Evolutionary conservation across 2,797 vertebrate genomes (phyloP), one percentile per base, ranked within the genome.

Genomic region (Enteromius argenteus): DNA sequence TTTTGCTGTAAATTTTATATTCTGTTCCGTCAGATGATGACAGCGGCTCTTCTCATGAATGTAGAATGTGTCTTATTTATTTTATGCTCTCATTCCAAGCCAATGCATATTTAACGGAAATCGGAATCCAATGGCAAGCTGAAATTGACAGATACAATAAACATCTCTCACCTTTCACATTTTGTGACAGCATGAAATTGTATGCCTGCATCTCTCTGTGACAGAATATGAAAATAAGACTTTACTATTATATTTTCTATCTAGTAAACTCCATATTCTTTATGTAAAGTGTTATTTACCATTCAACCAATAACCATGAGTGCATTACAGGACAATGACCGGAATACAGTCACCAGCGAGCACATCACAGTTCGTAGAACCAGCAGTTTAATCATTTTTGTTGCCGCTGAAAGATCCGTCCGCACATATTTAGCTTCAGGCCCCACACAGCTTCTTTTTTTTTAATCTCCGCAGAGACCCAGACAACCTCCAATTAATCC

Each of bases 81-180:
- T 80, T 75, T 76, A 83, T 68, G 53, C 56, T 72, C 58, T 73
- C 62, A 51, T 80, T 84, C 79, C 39, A 13, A 84, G 46, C 32
- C 71, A 86, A 44, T 82, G 77, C 75, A 79, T 86, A 84, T 80
- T 84, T 86, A 77, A 72, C 30, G 56, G 71, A 53, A 74, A 76
- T 80, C 51, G n/a, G 53, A 67, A 77, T 72, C 53, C 42, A 72
- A 30, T 80, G 72, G 76, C 42, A 80, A 51, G 64, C 69, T 76
- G 62, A 84, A 80, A 80, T 51, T 84, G 85, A 86, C 76, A 84
- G 77, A 68, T 76, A 84, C 71, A 86, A 77, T 80, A 84, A 71
- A 86, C 35, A 68, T 68, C 9, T 75, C 77, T 84, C 77, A 84
- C 71, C 62, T 84, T 82, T 73, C 69, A 42, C 62, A 66, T 72